Evolutionary conservation across 2,113 vertebrate genomes (phyloP).

Genomic region (Camelus dromedarius): DNA sequence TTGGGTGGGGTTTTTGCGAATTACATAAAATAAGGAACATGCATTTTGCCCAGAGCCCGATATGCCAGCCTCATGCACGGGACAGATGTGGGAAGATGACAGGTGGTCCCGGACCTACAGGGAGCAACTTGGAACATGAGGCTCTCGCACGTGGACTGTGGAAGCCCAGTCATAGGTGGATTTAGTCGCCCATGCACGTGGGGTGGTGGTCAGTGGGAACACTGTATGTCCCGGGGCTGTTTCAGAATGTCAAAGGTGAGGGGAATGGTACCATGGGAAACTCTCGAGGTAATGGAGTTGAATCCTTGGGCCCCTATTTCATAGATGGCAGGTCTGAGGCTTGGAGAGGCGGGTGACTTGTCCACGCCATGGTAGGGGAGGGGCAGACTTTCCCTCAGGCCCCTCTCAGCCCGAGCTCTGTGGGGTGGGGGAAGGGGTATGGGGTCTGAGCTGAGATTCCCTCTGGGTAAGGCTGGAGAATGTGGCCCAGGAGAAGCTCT

Average conservation of each 20-base stretch:
- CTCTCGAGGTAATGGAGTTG: neutral
- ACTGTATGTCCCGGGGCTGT: neutral
- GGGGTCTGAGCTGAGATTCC: neutral
- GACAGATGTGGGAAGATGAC: neutral
- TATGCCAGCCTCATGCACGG: fast-evolving
- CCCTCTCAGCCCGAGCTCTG: neutral
- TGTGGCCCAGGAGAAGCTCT: neutral
- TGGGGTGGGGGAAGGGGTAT: neutral
- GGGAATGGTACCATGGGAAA: neutral
- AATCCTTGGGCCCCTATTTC: neutral
- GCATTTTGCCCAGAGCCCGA: fast-evolving
- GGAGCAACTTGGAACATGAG: neutral
- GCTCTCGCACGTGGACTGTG: fast-evolving
- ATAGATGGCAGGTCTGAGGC: conserved; percentile 20
- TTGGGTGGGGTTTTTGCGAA: neutral
- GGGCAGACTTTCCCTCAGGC: neutral
- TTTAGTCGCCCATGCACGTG: neutral
- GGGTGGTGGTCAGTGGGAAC: neutral
- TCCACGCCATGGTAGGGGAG: neutral
- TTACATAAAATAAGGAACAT: fast-evolving
- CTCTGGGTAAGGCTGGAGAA: neutral
- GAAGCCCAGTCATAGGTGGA: neutral
- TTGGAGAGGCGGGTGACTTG: neutral
- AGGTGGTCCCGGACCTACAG: fast-evolving
- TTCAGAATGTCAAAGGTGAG: neutral